phyloP scores from a whole-genome alignment of 2,113 vertebrate genomes.

The Scortum barcoo region DNA sequence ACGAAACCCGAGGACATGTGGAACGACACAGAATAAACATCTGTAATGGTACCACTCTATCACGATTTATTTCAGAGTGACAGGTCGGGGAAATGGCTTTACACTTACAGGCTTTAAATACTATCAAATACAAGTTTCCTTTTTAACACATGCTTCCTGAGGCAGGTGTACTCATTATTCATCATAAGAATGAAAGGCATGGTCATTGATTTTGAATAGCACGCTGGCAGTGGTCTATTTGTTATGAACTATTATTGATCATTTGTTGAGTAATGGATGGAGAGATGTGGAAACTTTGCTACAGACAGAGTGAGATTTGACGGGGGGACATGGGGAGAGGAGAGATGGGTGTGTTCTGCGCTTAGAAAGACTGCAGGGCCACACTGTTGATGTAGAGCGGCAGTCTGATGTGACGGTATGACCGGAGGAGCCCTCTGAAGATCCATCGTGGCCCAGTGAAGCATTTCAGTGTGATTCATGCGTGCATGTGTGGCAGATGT shows the following conservation, averaged over 20 bases:
- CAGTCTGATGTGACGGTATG: not conserved
- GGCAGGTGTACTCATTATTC: not conserved
- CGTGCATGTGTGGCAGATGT: constrained; percentile 38
- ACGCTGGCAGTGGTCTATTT: constrained; percentile 21
- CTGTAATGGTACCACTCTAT: not conserved
- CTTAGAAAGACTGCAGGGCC: not conserved
- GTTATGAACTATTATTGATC: constrained; percentile 43
- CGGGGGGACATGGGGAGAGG: constrained; percentile 4
- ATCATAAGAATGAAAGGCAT: not conserved
- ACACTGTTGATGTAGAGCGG: constrained; percentile 6
- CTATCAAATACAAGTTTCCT: not conserved
- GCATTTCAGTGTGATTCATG: constrained; percentile 24
- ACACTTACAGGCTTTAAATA: constrained; percentile 8
- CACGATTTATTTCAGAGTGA: constrained; percentile 3
- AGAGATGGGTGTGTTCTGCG: not conserved
- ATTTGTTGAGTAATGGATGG: constrained; percentile 12
- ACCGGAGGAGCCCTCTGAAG: not conserved
- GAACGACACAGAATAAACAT: not conserved
- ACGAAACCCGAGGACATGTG: too few species aligned
- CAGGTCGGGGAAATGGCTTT: not conserved
- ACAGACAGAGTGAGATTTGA: not conserved
- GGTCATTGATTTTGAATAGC: constrained; percentile 14
- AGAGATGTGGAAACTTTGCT: constrained; percentile 11
- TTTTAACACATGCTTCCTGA: not conserved
- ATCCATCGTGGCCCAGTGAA: constrained; percentile 8